These are phyloP conservation scores for Seriola aureovittata DNA, from an alignment of 2,113 vertebrate species.

Conservation along the genomic window DNA sequence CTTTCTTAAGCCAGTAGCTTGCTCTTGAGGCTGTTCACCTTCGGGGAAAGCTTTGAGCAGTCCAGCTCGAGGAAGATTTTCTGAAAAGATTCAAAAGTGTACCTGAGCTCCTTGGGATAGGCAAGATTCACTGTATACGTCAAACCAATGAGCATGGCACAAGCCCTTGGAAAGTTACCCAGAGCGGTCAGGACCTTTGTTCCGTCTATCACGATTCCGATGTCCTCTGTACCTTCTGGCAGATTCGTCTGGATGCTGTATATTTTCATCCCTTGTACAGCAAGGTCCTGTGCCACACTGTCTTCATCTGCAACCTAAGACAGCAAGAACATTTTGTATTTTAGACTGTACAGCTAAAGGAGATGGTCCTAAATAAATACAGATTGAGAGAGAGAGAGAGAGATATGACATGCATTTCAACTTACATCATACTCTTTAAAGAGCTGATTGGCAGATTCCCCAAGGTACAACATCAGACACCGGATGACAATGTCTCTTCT, in stretches of 20 bases:
- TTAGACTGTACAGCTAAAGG: too few species aligned
- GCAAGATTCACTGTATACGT: too few species aligned
- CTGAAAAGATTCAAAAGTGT: background rate
- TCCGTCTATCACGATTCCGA: too few species aligned
- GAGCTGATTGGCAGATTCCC: too few species aligned
- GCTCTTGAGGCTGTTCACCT: conserved; percentile 13
- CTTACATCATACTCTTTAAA: too few species aligned
- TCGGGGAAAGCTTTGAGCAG: background rate
- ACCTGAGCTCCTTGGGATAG: background rate
- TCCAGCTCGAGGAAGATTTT: background rate
- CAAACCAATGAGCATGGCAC: too few species aligned
- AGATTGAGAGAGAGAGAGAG: too few species aligned
- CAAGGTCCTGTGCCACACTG: conserved; percentile 1
- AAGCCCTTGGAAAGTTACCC: too few species aligned
- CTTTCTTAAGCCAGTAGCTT: background rate
- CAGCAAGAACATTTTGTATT: background rate
- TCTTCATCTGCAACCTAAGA: background rate
- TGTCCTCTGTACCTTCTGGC: background rate
- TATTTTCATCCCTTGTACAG: background rate
- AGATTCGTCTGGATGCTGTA: background rate
- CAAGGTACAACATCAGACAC: background rate
- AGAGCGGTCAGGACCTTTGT: too few species aligned
- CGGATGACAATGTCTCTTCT: background rate
- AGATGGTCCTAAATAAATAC: too few species aligned
- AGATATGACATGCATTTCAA: too few species aligned